Evolutionary conservation across 2,888 invertebrate species (phyloP).

Genomic region (Latrodectus elegans): DNA sequence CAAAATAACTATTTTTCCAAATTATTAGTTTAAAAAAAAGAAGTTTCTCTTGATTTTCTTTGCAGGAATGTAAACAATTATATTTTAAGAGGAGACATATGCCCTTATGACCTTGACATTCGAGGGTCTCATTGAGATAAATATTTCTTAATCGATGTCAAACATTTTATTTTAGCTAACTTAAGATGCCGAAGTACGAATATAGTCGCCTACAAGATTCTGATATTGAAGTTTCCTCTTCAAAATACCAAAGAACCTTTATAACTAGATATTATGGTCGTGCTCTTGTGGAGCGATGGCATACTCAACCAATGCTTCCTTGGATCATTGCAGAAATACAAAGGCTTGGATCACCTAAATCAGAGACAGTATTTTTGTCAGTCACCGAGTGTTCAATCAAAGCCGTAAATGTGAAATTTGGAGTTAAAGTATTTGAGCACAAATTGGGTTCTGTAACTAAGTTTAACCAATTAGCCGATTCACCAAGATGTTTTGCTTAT

Average conservation of each 20-base stretch:
- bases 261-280: slow-evolving; percentile 69
- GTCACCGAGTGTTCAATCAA: slow-evolving; percentile 63
- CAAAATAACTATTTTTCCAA: no score
- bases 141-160: neutral
- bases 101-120: slow-evolving; percentile 63
- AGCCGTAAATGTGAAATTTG: slow-evolving; percentile 61
- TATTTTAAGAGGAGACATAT: neutral
- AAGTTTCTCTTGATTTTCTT: no score
- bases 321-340: slow-evolving; percentile 89
- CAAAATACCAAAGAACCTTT: slow-evolving; percentile 63
- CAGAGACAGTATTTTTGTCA: slow-evolving; percentile 63
- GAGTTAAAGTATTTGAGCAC: slow-evolving; percentile 73
- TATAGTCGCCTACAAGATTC: slow-evolving; percentile 60
- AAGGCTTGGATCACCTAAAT: slow-evolving; percentile 61
- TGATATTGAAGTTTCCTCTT: slow-evolving; percentile 46
- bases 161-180: neutral
- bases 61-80: no score
- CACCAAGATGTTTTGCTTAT: slow-evolving; percentile 75
- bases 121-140: slow-evolving; percentile 43
- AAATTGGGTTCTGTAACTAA: slow-evolving; percentile 74
- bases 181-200: slow-evolving; percentile 60
- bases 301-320: slow-evolving; percentile 86
- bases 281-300: slow-evolving; percentile 65
- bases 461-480: slow-evolving; percentile 75
- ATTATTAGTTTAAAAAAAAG: no score